Conservation (phyloP, 2,113 vertebrate genomes). For the Ctenodactylus gundi region DNA sequence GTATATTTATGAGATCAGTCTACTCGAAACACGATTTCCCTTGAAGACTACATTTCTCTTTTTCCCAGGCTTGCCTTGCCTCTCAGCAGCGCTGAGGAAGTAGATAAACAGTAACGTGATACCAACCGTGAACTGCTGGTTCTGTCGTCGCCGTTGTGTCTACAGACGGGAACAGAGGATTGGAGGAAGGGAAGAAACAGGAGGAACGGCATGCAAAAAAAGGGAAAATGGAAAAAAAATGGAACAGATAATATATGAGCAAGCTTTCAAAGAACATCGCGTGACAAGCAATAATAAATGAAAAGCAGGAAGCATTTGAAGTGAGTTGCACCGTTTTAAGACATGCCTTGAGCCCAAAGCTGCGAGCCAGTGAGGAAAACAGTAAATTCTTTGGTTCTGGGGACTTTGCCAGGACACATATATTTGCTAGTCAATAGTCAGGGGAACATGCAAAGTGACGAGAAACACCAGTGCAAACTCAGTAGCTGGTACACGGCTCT, state of each 20-base stretch:
- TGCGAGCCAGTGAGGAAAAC: conserved; percentile 85
- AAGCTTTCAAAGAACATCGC: conserved; percentile 90
- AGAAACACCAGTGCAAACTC: conserved; percentile 76
- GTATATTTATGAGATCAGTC: conserved; percentile 62
- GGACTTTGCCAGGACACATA: conserved; percentile 78
- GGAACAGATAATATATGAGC: conserved; percentile 93
- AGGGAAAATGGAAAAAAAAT: conserved; percentile 92
- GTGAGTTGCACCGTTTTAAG: conserved; percentile 90
- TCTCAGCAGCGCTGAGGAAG: conserved; percentile 85
- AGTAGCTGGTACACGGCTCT: conserved; percentile 42
- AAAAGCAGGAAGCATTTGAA: conserved; percentile 90
- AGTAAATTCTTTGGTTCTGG: conserved; percentile 78
- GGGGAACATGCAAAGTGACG: conserved; percentile 80
- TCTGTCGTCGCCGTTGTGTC: conserved; percentile 91
- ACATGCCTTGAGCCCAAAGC: conserved; percentile 88
- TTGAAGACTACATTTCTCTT: conserved; percentile 82
- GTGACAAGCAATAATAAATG: conserved; percentile 91
- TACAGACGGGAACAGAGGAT: conserved; percentile 92
- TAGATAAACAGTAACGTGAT: conserved; percentile 90
- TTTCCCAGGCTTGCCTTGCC: conserved; percentile 88
- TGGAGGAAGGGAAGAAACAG: conserved; percentile 92
- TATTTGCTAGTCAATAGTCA: conserved; percentile 75
- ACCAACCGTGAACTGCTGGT: conserved; percentile 92
- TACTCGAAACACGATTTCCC: conserved; percentile 75
- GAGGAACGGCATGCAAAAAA: conserved; percentile 93